Evolutionary conservation across 2,113 vertebrate genomes (phyloP), one percentile per base, ranked within the genome.

Genomic region (Rhinopomastus cyanomelas): DNA sequence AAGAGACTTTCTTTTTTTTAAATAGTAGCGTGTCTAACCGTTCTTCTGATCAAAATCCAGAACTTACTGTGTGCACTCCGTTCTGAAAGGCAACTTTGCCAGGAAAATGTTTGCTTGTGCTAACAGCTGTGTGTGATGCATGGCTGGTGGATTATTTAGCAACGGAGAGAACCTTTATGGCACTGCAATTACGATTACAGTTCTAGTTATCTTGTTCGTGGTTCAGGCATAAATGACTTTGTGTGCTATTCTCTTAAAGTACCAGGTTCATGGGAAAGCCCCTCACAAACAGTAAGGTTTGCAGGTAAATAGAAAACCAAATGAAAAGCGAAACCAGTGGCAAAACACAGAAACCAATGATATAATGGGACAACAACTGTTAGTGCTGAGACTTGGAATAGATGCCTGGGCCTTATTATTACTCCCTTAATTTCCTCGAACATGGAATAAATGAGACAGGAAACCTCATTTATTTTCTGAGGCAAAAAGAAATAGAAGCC

Each of bases 131-230:
- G 3, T 25, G 20, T 12, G 11, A 22, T n/a, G 18, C 12, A 15
- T 22, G 8, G 7, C 29, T 22, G 30, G 11, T 9, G 12, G 32
- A 19, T 3, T 14, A 3, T 34, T 30, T 14, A 9, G 25, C 21
- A 36, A 30, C 30, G 26, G 72, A 27, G 5, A 16, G 20, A 1
- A 12, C 3, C 18, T 52, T n/a, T 14, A 9, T 51, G 16, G 30
- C 7, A 20, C 3, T 37, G 1, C 1, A 12, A 6, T 5, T n/a
- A n/a, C n/a, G 4, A 3, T 20, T n/a, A 23, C 1, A 9, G 2
- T 25, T 21, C 5, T 4, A 18, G 1, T 55, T 39, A 5, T 10
- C 9, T 3, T 37, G 52, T 36, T 77, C 32, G 39, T 65, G 6
- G 18, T 61, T 44, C 34, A 39, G 51, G 9, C 9, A 36, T 39